phyloP scores from a whole-genome alignment of 2,113 vertebrate genomes.

The Ascaphus truei region DNA sequence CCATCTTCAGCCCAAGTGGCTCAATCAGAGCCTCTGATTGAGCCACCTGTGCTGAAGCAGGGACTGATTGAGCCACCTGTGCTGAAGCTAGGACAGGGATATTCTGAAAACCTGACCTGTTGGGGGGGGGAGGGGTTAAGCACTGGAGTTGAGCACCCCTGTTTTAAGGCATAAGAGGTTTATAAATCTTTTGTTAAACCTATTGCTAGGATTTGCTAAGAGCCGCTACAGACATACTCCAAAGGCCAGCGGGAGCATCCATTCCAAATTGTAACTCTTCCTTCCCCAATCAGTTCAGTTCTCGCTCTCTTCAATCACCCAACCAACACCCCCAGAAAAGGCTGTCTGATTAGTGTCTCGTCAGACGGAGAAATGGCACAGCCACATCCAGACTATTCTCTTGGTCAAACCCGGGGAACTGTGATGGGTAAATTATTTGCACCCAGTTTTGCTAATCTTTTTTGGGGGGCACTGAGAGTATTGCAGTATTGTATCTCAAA shows the following conservation, averaged over 20 bases:
- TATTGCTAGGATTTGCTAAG: conserved; percentile 61
- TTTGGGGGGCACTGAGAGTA: no score
- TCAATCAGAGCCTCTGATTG: no score
- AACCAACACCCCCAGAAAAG: conserved; percentile 37
- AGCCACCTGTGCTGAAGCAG: no score
- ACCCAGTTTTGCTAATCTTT: no score
- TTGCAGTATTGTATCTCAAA: no score
- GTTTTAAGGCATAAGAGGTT: conserved; percentile 59
- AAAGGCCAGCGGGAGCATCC: conserved; percentile 56
- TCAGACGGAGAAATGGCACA: conserved; percentile 43
- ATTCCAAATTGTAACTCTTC: conserved; percentile 35
- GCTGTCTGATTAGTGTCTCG: conserved; percentile 45
- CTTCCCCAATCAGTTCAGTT: conserved; percentile 22
- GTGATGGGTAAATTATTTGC: no score
- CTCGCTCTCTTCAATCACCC: conserved; percentile 30
- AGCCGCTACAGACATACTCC: conserved; percentile 56
- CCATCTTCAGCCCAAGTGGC: no score
- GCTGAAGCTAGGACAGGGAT: no score
- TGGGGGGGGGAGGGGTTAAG: no score
- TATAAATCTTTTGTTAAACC: conserved; percentile 56
- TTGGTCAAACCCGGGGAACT: not conserved
- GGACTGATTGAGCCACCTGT: no score
- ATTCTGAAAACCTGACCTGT: no score
- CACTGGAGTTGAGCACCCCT: no score
- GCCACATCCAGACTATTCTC: not conserved